Percentiles rank a stretch among this genome's conserved stretches.
These are phyloP conservation scores for Anolis carolinensis DNA, from an alignment of 2,113 vertebrate species.

Conservation along the genomic window DNA sequence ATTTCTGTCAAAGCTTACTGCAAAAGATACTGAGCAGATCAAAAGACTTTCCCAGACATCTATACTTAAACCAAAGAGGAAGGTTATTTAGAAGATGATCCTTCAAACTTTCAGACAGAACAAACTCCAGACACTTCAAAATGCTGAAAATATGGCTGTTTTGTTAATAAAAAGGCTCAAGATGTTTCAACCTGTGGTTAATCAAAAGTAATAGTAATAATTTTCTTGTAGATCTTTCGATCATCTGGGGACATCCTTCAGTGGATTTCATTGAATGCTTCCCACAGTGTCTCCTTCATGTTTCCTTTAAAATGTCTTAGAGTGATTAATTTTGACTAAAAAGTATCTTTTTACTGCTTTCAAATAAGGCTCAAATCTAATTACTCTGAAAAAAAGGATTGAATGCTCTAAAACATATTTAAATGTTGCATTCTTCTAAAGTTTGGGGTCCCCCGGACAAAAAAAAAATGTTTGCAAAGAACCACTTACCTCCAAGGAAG, in stretches of 20 bases:
- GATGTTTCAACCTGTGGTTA: no score
- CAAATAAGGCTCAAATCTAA: neutral
- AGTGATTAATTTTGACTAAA: neutral
- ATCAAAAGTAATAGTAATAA: no score
- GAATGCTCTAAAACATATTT: neutral
- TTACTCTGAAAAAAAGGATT: neutral
- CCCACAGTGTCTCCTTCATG: no score
- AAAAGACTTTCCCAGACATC: neutral
- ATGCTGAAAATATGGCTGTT: no score
- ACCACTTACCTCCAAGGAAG: neutral
- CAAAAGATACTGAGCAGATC: neutral
- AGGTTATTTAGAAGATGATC: constrained; percentile 4
- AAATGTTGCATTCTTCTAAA: no score
- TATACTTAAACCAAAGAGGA: neutral
- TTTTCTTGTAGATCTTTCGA: no score
- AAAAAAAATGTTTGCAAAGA: neutral
- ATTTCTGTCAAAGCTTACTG: neutral
- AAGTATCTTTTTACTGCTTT: neutral
- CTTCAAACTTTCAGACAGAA: neutral
- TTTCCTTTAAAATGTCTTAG: no score
- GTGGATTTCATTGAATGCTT: no score
- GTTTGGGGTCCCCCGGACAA: neutral
- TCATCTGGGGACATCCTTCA: no score
- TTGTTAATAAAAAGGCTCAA: no score
- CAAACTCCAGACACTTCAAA: no score